Base-by-base conservation (phyloP, 2,113 vertebrate genomes). In the Amazona vittata region DNA sequence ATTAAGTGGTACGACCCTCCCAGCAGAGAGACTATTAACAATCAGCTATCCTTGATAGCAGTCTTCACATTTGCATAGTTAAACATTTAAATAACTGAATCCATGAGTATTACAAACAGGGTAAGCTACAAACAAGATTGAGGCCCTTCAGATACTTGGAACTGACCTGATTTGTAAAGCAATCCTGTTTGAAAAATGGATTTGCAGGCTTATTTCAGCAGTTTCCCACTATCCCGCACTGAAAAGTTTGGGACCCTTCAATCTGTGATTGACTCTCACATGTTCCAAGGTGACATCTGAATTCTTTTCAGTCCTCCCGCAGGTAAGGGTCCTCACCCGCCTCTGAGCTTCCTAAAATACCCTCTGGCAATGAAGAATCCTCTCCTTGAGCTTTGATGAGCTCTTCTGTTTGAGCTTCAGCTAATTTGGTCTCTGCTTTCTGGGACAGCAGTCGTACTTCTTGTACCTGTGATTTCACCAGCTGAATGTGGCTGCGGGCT, bases 371-470 rank as follows among this genome's bases (percentile, higher is more conserved):
- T 0, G 94, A 80, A 4, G 96, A 64, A 24, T 92, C 86, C 55
- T 98, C 97, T 5, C 94, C 97, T 49, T 82, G 84, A 9, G 91
- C 46, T 69, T 97, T 97, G 44, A 97, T 92, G 37, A 98, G 97
- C 69, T 98, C 98, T n/a, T 98, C 98, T 1, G 98, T 99, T 97
- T 99, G 99, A 8, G 95, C 97, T 90, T 99, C 99, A 1, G 98
- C 98, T 90, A 99, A 81, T 96, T 98, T 99, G 94, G 97, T 98
- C 89, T 99, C 98, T 3, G 99, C 99, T 39, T 98, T 98, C 92
- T 94, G 86, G 9, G 98, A 99, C 29, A 99, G 96, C 96, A 98
- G 98, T 44, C 96, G 97, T 2, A 98, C 98, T 81, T 99, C 98
- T 50, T 99, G 98, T 78, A 99, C 98, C 86, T 99, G 99, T 0